phyloP scores from a whole-genome alignment of 2,113 vertebrate species.

The Semnornis frantzii region DNA sequence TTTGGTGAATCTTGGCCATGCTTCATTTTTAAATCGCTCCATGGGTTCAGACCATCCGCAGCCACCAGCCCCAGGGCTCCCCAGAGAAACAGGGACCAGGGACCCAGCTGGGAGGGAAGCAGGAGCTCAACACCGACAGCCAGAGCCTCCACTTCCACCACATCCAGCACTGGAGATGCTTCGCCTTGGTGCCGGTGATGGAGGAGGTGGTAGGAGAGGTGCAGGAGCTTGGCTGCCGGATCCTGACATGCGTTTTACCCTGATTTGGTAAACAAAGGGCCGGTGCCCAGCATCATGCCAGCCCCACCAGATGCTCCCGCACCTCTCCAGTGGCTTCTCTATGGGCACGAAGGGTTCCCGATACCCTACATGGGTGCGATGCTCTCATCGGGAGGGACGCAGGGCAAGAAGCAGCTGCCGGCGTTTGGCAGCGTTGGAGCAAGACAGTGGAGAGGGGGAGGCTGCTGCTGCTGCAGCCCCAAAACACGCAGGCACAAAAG shows the following conservation, averaged over 20 bases:
- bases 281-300: neutral
- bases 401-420: neutral
- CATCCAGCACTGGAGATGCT: neutral
- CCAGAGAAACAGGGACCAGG: neutral
- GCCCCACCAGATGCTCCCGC: neutral
- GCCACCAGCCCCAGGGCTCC: neutral
- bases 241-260: neutral
- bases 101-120: neutral
- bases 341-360: neutral
- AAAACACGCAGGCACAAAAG: conserved; percentile 4
- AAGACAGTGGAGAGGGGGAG: neutral
- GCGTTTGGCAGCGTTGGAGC: neutral
- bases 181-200: neutral
- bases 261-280: conserved; percentile 31
- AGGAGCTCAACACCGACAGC: neutral
- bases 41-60: neutral
- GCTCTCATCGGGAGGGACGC: neutral
- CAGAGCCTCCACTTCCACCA: neutral
- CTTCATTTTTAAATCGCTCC: neutral
- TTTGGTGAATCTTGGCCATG: neutral
- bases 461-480: conserved; percentile 11
- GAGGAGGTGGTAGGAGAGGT: neutral
- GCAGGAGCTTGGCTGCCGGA: neutral
- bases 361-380: neutral
- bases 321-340: neutral